These are phyloP conservation scores for Coracopsis vasa DNA, from an alignment of 2,113 vertebrate species.

Conservation along the genomic window DNA sequence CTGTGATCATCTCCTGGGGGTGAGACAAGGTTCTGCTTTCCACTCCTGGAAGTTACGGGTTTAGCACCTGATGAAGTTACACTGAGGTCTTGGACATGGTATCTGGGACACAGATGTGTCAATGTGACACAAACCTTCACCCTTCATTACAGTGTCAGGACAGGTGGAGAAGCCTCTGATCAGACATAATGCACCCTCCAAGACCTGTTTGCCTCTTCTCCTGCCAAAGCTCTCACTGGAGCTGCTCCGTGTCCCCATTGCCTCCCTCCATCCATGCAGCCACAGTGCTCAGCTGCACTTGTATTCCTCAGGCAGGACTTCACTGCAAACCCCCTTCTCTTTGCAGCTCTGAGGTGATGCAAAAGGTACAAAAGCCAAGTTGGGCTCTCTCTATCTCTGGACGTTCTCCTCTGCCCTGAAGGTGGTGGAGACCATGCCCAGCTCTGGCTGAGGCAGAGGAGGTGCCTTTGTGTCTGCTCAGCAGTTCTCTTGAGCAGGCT, in stretches of 20 bases:
- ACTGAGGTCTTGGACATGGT: fast-evolving
- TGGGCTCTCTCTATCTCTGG: background rate
- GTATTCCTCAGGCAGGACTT: background rate
- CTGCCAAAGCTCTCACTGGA: background rate
- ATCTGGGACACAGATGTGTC: background rate
- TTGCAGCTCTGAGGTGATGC: background rate
- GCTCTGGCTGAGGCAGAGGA: background rate
- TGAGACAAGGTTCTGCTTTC: background rate
- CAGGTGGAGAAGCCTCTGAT: background rate
- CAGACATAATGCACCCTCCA: background rate
- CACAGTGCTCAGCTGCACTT: fast-evolving
- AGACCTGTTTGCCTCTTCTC: background rate
- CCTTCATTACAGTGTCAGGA: background rate
- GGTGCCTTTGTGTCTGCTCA: background rate
- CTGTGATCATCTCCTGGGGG: background rate
- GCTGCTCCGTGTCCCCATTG: background rate
- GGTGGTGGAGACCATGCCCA: background rate
- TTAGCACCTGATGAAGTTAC: background rate
- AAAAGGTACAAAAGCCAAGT: background rate
- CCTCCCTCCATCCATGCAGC: fast-evolving
- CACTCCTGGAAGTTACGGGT: background rate
- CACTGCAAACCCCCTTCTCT: background rate
- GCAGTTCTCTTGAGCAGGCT: background rate
- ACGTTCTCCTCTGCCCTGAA: background rate
- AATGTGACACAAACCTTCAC: background rate